phyloP scores from a whole-genome alignment of 2,888 invertebrate species.

The Prosapia bicincta region DNA sequence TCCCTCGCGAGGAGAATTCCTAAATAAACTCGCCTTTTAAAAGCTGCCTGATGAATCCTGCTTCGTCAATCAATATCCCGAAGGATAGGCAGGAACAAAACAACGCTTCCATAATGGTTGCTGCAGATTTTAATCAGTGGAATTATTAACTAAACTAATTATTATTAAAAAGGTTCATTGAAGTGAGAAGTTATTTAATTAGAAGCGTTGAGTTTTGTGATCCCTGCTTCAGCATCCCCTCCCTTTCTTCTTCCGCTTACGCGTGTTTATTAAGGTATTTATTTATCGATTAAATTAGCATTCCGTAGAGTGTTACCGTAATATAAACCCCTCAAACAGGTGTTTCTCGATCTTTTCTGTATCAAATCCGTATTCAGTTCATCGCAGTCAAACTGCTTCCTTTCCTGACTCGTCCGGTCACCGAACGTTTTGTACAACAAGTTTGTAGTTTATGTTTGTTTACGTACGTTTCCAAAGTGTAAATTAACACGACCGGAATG shows the following conservation, averaged over 20 bases:
- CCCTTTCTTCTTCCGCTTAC: not conserved
- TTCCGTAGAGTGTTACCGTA: too few species aligned
- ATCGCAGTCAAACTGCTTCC: too few species aligned
- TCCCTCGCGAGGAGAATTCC: too few species aligned
- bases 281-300: not conserved
- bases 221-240: not conserved
- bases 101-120: not conserved
- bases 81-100: not conserved
- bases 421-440: too few species aligned
- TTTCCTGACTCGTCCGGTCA: too few species aligned
- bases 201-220: not conserved
- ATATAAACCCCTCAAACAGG: too few species aligned
- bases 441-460: too few species aligned
- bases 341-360: too few species aligned
- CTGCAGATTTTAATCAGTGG: not conserved
- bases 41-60: not conserved
- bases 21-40: too few species aligned
- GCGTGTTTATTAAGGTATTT: not conserved
- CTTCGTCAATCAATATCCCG: not conserved
- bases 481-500: too few species aligned
- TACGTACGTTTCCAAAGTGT: too few species aligned
- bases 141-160: conserved; percentile 2
- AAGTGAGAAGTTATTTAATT: not conserved
- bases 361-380: too few species aligned
- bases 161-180: not conserved